Evolutionary conservation across 53 echinoderm and acorn worm species (phyloP).

Genomic region (Echinarachnius parma): DNA sequence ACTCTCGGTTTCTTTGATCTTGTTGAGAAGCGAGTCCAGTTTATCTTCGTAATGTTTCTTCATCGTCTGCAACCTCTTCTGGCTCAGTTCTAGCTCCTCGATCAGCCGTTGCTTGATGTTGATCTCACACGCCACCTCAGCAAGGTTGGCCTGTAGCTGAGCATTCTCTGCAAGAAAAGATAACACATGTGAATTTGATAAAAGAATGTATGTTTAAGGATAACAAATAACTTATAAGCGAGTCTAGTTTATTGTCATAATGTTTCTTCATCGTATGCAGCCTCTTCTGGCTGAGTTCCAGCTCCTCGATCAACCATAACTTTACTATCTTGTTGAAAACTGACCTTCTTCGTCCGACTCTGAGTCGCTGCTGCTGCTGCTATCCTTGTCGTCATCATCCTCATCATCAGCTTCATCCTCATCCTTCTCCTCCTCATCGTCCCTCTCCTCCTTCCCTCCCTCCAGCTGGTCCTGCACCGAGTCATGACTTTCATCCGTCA

Average conservation of each 20-base stretch:
- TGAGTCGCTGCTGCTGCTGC: slow-evolving; percentile 50
- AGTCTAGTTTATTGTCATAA: slow-evolving; percentile 82
- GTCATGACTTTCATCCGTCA: slow-evolving; percentile 31
- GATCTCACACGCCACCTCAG: slow-evolving; percentile 93
- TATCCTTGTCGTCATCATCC: slow-evolving; percentile 42
- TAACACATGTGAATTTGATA: too few species aligned
- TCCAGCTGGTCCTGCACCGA: slow-evolving; percentile 31
- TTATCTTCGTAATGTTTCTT: slow-evolving; percentile 94
- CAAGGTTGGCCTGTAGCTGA: slow-evolving; percentile 81
- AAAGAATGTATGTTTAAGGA: too few species aligned
- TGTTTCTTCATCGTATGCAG: slow-evolving; percentile 88
- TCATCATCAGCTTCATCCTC: slow-evolving; percentile 26
- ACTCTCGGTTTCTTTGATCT: slow-evolving; percentile 89
- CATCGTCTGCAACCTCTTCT: slow-evolving; percentile 82
- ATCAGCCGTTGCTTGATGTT: slow-evolving; percentile 93
- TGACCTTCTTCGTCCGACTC: slow-evolving; percentile 46
- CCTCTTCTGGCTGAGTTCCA: slow-evolving; percentile 83
- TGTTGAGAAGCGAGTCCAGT: slow-evolving; percentile 56
- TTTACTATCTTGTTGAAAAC: slow-evolving; percentile 55
- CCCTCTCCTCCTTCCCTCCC: slow-evolving; percentile 50
- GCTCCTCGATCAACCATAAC: slow-evolving; percentile 83
- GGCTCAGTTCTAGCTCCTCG: slow-evolving; percentile 87
- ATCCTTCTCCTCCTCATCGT: slow-evolving; percentile 39
- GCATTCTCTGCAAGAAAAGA: slow-evolving; percentile 77
- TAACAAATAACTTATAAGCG: too few species aligned